Percentiles rank a stretch among this genome's conserved stretches.
These are phyloP conservation scores for Anhinga anhinga DNA, from an alignment of 2,113 vertebrate species.

Conservation along the genomic window DNA sequence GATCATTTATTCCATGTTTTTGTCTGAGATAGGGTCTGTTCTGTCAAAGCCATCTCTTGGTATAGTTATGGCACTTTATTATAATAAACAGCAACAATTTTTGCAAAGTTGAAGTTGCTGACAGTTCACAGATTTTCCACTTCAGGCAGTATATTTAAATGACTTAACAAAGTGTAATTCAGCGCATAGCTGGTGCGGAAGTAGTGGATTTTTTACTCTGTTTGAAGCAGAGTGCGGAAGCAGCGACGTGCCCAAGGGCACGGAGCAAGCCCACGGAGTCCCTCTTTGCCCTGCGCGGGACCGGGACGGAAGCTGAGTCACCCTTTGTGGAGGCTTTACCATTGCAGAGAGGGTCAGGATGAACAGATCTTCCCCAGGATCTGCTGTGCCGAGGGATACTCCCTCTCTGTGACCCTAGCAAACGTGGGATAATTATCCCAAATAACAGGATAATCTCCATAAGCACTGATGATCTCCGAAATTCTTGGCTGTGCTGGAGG, in stretches of 20 bases:
- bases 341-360: neutral
- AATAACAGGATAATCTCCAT: neutral
- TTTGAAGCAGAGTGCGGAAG: neutral
- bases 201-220: neutral
- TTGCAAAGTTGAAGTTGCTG: slow-evolving; percentile 44
- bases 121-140: slow-evolving; percentile 28
- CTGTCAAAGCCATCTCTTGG: neutral
- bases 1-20: neutral
- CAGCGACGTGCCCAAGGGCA: neutral
- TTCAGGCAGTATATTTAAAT: slow-evolving; percentile 26
- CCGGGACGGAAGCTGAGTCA: neutral
- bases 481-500: neutral
- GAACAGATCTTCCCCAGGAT: neutral
- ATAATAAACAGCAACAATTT: neutral
- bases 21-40: neutral
- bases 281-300: neutral
- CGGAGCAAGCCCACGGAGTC: neutral
- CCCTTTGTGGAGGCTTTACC: neutral
- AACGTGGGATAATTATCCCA: neutral
- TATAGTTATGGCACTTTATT: neutral
- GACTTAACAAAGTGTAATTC: neutral
- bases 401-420: neutral
- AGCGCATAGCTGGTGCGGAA: neutral
- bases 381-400: neutral
- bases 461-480: neutral